phyloP scores from a whole-genome alignment of 1,140 invertebrate species.

The Calliopsis andreniformis region DNA sequence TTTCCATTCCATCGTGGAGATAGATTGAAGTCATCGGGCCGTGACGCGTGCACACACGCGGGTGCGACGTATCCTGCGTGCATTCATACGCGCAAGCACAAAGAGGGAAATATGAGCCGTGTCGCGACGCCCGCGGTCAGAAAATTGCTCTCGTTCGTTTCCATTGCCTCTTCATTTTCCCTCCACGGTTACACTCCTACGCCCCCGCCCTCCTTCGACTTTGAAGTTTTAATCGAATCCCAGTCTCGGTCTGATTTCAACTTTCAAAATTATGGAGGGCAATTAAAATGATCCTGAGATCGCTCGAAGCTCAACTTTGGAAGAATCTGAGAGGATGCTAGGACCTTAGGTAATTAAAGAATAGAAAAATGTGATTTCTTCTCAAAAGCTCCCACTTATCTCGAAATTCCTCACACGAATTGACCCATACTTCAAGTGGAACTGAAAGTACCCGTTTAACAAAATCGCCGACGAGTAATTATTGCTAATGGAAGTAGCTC shows the following conservation, averaged over 20 bases:
- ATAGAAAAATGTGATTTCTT: neutral
- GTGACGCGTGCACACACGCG: constrained; percentile 22
- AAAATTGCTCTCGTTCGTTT: constrained; percentile 54
- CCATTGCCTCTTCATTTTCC: constrained; percentile 16
- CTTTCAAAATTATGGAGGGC: no score
- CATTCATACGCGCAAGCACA: constrained; percentile 8
- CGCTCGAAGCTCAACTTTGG: no score
- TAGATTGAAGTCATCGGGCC: constrained; percentile 50
- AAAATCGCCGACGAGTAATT: no score
- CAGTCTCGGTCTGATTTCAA: no score
- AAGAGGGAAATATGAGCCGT: constrained; percentile 25
- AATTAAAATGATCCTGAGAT: no score
- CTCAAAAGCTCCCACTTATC: no score
- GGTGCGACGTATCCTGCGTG: neutral
- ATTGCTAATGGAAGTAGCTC: no score
- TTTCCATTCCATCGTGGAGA: constrained; percentile 46
- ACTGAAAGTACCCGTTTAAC: no score
- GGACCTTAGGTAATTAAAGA: neutral
- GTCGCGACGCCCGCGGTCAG: constrained; percentile 11
- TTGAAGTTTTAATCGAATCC: constrained; percentile 18
- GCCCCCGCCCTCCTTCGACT: neutral
- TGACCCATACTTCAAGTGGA: no score
- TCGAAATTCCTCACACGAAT: no score
- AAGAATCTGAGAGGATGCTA: no score
- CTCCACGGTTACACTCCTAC: neutral